Evolutionary conservation across 2,888 invertebrate genomes (phyloP), one percentile per base, ranked within the genome.

Genomic region (Caenorhabditis virilis): DNA sequence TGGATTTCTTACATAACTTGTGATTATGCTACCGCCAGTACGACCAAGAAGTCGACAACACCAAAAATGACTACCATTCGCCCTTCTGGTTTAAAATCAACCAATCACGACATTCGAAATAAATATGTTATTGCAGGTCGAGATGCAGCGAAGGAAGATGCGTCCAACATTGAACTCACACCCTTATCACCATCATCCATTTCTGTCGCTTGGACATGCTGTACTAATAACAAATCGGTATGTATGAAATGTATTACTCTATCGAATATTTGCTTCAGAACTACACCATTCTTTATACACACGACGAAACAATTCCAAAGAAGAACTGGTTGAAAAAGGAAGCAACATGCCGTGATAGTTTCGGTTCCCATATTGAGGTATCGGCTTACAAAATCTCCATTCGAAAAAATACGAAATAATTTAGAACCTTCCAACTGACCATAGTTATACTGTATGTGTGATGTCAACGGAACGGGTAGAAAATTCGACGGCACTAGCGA

Each of bases 151-250:
- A 58, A 57, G 22, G 60, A 57, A 26, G 78, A 78, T 43, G 78
- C 78, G 1, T 61, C 78, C 2, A 77, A 79, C 46, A 74, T 79
- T n/a, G 73, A 77, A 42, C 53, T 79, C 26, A 61, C 64, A 11
- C 69, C 78, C n/a, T 47, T 78, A 2, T 72, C 73, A 3, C 77
- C 80, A 13, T 67, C 62, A 5, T 75, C 78, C 7, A 52, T 80
- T 25, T 67, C 72, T 1, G 79, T 80, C 38, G 70, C 77, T 1
- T 80, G 80, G 80, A 79, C 77, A 15, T 78, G 79, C 59, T 80
- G 80, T 46, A 78, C 78, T n/a, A 78, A 79, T 49, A 75, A 74
- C 64, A 73, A 74, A 73, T 74, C 74, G 23, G 76, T 76, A 39
- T 49, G 71, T 45, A n/a, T n/a, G n/a, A n/a, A n/a, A n/a, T n/a